Evolutionary conservation across 2,888 invertebrate species (phyloP).

Genomic region (Sthenelais limicola): DNA sequence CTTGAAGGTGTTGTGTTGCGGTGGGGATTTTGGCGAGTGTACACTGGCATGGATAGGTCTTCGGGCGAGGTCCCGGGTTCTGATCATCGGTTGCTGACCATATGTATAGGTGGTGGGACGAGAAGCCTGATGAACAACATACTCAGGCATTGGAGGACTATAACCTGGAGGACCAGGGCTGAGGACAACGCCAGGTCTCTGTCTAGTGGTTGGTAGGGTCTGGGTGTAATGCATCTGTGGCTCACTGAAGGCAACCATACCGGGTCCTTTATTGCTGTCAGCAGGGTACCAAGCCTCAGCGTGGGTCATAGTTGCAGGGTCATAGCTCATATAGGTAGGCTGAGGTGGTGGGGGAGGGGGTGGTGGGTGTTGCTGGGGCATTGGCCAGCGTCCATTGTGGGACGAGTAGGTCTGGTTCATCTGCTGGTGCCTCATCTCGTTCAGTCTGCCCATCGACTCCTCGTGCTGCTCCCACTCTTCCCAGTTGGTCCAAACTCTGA

Average conservation of each 20-base stretch:
- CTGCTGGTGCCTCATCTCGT: constrained; percentile 8
- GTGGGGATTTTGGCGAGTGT: not conserved
- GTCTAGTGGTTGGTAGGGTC: not conserved
- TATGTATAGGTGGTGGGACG: not conserved
- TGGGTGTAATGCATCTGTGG: too few species aligned
- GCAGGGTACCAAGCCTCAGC: constrained; percentile 45
- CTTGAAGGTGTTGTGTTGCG: constrained; percentile 17
- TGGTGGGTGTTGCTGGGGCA: not conserved
- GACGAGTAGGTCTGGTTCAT: not conserved
- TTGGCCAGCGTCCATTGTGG: not conserved
- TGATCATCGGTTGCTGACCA: not conserved
- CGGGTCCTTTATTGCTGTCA: constrained; percentile 3
- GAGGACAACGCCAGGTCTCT: not conserved
- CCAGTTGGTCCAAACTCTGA: constrained; percentile 59
- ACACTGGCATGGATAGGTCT: not conserved
- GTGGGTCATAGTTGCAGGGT: not conserved
- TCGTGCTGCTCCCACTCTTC: constrained; percentile 67
- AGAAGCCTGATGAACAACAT: not conserved
- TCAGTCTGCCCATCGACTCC: constrained; percentile 58
- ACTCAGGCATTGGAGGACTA: not conserved
- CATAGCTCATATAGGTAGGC: not conserved
- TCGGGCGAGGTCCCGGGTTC: not conserved
- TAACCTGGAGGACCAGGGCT: not conserved
- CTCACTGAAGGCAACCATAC: not conserved
- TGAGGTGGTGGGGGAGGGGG: not conserved